Evolutionary conservation across 1,140 invertebrate species (phyloP).

Genomic region (Anoplophora glabripennis): DNA sequence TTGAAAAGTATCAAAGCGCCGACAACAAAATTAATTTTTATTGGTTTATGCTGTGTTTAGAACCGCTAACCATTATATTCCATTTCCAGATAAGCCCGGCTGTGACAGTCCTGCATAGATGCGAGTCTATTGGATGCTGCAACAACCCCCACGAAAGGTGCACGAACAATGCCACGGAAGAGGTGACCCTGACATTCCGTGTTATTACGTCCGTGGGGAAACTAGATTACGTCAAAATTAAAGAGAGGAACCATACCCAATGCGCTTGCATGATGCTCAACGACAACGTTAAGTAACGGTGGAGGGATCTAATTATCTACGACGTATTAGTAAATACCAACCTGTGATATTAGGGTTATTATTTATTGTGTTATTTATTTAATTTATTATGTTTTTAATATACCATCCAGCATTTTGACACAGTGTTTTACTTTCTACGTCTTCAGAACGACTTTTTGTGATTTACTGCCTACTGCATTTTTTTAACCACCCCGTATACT

Average conservation of each 20-base stretch:
- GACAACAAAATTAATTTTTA: no score
- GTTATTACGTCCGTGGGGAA: not conserved
- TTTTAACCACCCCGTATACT: no score
- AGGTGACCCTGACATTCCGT: not conserved
- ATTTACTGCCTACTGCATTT: no score
- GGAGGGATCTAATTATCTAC: not conserved
- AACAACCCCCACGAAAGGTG: not conserved
- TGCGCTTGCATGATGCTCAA: not conserved
- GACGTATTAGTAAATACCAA: not conserved
- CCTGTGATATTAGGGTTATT: not conserved
- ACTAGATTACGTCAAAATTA: not conserved
- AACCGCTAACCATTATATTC: no score
- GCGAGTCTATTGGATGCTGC: constrained; percentile 1
- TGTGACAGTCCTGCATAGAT: constrained; percentile 9
- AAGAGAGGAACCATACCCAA: constrained; percentile 1
- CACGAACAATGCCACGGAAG: not conserved
- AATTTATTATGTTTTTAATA: no score
- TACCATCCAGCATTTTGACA: no score
- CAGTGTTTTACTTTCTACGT: no score
- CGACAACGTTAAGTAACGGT: not conserved
- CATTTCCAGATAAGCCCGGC: constrained; percentile 1
- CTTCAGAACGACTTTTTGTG: no score
- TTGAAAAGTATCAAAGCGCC: no score
- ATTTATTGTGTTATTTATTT: no score
- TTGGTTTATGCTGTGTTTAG: no score